These are phyloP conservation scores for Chrosomus eos DNA, from an alignment of 2,797 vertebrate species.

Conservation along the genomic window DNA sequence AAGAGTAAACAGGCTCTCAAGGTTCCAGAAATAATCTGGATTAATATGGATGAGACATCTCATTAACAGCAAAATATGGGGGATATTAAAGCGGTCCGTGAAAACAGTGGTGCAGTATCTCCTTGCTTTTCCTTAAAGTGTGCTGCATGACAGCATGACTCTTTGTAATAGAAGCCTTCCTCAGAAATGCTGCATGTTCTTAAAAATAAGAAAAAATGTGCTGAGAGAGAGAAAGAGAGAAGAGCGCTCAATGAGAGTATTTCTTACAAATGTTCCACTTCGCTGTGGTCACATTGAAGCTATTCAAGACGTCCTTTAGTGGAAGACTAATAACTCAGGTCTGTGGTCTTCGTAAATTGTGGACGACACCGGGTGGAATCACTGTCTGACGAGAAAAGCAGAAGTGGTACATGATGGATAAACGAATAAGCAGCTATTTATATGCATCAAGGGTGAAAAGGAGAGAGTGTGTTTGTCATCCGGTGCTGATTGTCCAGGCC, in stretches of 20 bases:
- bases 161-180: slow-evolving; percentile 20
- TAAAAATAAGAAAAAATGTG: slow-evolving; percentile 23
- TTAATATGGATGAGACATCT: slow-evolving; percentile 65
- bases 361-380: slow-evolving; percentile 21
- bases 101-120: slow-evolving; percentile 27
- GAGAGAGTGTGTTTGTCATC: slow-evolving; percentile 54
- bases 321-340: slow-evolving; percentile 55
- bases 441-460: slow-evolving; percentile 60
- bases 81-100: slow-evolving; percentile 41
- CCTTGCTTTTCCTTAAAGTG: slow-evolving; percentile 38
- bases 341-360: slow-evolving; percentile 60
- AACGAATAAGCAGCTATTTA: slow-evolving; percentile 63
- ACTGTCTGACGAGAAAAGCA: slow-evolving; percentile 46
- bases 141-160: slow-evolving; percentile 38
- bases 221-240: slow-evolving; percentile 35
- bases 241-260: slow-evolving; percentile 44
- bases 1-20: slow-evolving; percentile 58
- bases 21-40: slow-evolving; percentile 52
- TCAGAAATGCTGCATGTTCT: slow-evolving; percentile 43
- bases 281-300: slow-evolving; percentile 26
- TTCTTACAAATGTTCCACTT: slow-evolving; percentile 53
- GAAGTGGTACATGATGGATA: slow-evolving; percentile 50
- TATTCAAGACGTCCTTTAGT: slow-evolving; percentile 55
- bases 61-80: slow-evolving; percentile 61
- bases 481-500: slow-evolving; percentile 30